Conservation (phyloP, 2,888 invertebrate genomes). For the Lasioglossum oenotherae region DNA sequence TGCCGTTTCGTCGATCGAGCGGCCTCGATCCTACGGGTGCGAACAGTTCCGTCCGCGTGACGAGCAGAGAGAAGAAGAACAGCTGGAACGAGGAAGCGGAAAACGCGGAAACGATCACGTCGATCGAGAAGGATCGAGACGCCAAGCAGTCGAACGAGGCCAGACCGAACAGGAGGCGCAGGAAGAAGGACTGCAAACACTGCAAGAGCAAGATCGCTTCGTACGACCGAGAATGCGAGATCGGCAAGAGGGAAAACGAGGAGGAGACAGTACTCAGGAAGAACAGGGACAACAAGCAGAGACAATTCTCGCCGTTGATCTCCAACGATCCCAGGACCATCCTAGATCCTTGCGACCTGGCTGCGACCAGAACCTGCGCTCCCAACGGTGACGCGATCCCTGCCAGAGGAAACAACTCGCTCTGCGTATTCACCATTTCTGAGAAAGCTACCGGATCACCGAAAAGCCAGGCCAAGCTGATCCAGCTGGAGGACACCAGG, state of each 20-base stretch:
- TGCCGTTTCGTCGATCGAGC: slow-evolving; percentile 73
- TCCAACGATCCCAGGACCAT: slow-evolving; percentile 27
- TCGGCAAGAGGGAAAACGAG: slow-evolving; percentile 18
- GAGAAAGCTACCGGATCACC: slow-evolving; percentile 59
- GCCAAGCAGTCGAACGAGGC: slow-evolving; percentile 18
- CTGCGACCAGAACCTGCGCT: slow-evolving; percentile 54
- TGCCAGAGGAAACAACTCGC: not conserved
- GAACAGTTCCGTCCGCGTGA: slow-evolving; percentile 76
- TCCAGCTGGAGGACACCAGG: slow-evolving; percentile 71
- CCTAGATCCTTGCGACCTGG: slow-evolving; percentile 33
- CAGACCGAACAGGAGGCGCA: slow-evolving; percentile 71
- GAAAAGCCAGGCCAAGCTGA: slow-evolving; percentile 49
- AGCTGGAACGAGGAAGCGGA: slow-evolving; percentile 18
- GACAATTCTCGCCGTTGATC: not conserved
- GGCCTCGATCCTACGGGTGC: slow-evolving; percentile 30
- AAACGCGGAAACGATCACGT: not conserved
- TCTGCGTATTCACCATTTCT: slow-evolving; percentile 69
- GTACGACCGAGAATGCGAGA: slow-evolving; percentile 7
- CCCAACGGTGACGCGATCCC: slow-evolving; percentile 26
- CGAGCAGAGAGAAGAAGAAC: slow-evolving; percentile 69
- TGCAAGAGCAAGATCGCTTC: slow-evolving; percentile 70
- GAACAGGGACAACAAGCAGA: slow-evolving; percentile 29
- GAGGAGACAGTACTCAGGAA: slow-evolving; percentile 22
- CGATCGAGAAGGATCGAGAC: slow-evolving; percentile 1
- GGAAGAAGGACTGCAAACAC: slow-evolving; percentile 82